Conservation (phyloP, 2,113 vertebrate species). For the Felis chaus region DNA sequence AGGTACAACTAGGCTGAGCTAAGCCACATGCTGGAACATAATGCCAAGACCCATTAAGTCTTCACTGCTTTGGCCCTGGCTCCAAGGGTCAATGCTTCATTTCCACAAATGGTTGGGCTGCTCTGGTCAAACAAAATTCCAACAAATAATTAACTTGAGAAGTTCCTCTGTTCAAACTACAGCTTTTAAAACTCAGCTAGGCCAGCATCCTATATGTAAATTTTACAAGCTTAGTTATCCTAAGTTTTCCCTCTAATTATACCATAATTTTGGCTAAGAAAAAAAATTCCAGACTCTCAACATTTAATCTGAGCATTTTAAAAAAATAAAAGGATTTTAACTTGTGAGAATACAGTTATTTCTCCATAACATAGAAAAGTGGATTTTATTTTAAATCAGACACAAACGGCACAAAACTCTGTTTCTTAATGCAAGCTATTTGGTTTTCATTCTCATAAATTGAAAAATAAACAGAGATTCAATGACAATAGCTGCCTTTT, state of each 20-base stretch:
- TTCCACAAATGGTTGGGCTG: background rate
- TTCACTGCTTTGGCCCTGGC: background rate
- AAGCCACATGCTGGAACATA: background rate
- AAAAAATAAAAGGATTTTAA: conserved; percentile 11
- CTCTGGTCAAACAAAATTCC: background rate
- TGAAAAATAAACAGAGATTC: background rate
- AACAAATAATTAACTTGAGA: background rate
- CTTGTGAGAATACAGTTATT: background rate
- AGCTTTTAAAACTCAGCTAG: background rate
- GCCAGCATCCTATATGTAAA: background rate
- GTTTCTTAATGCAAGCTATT: background rate
- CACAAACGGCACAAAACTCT: background rate
- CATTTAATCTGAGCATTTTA: background rate
- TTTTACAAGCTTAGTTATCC: background rate
- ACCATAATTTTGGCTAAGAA: conserved; percentile 31
- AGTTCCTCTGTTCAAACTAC: background rate
- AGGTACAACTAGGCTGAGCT: background rate
- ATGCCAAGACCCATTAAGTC: background rate
- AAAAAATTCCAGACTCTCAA: background rate
- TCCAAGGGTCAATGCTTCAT: background rate
- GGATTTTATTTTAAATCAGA: conserved; percentile 50
- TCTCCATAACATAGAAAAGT: background rate
- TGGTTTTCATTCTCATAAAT: background rate
- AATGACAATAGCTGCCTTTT: background rate
- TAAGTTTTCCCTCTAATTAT: background rate